These are phyloP conservation scores for Uloborus diversus DNA, from an alignment of 1,140 invertebrate genomes.

Conservation along the genomic window DNA sequence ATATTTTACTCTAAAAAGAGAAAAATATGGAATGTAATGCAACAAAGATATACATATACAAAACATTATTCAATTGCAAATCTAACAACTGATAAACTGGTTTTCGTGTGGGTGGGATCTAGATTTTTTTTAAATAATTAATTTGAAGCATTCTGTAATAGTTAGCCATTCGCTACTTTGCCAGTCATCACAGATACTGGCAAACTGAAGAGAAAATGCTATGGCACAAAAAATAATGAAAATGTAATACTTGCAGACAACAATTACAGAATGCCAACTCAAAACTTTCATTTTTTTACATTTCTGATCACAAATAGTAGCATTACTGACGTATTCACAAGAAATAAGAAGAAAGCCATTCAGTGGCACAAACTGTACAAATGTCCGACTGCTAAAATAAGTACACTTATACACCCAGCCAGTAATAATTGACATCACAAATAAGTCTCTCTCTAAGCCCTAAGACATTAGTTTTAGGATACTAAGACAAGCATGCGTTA, in stretches of 20 bases:
- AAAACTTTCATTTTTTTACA: conserved; percentile 45
- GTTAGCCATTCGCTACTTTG: conserved; percentile 6
- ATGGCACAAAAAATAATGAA: conserved; percentile 38
- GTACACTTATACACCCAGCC: conserved; percentile 56
- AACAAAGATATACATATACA: conserved; percentile 52
- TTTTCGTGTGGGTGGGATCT: conserved; percentile 1
- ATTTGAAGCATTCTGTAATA: conserved; percentile 37
- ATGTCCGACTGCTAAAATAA: conserved; percentile 55
- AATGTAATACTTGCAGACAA: conserved; percentile 26
- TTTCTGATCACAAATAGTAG: conserved; percentile 30
- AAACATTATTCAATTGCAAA: conserved; percentile 35
- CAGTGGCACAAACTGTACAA: conserved; percentile 52
- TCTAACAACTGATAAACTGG: conserved; percentile 40
- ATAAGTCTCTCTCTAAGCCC: conserved; percentile 51
- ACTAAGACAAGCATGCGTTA: conserved; percentile 56
- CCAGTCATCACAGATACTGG: neutral
- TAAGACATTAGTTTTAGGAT: conserved; percentile 46
- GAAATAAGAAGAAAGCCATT: conserved; percentile 44
- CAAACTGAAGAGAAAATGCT: conserved; percentile 36
- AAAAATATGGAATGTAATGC: conserved; percentile 56
- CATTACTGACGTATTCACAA: conserved; percentile 50
- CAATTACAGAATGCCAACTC: conserved; percentile 40
- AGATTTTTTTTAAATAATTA: neutral
- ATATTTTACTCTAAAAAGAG: conserved; percentile 32
- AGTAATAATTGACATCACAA: conserved; percentile 53